A percentile compares a stretch with the other conserved stretches of the same genome.
phyloP scores from a whole-genome alignment of 92 coral and sea anemone species.

The Bergia sp. region DNA sequence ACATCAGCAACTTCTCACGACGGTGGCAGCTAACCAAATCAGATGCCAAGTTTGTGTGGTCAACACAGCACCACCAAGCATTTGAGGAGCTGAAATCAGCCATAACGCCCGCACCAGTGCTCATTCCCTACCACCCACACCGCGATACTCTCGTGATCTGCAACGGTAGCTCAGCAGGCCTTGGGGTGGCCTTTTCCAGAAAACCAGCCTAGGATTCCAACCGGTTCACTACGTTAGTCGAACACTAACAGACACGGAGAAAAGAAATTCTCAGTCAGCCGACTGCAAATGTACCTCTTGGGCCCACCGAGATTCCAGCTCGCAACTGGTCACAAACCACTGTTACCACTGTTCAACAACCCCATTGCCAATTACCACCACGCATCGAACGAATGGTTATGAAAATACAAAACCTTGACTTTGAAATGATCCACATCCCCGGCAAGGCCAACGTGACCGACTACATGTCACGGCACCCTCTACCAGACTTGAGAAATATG shows the following conservation, averaged over 20 bases:
- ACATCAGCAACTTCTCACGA: slow-evolving; percentile 9
- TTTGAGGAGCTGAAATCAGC: slow-evolving; percentile 48
- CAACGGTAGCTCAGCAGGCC: slow-evolving; percentile 66
- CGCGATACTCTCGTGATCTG: slow-evolving; percentile 67
- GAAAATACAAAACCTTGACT: slow-evolving; percentile 74
- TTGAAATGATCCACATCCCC: slow-evolving; percentile 50
- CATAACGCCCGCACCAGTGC: slow-evolving; percentile 61
- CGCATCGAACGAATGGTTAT: slow-evolving; percentile 58
- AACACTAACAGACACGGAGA: slow-evolving; percentile 51
- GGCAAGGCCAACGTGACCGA: slow-evolving; percentile 58
- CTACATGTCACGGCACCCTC: slow-evolving; percentile 25
- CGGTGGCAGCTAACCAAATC: slow-evolving; percentile 11
- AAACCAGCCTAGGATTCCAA: slow-evolving; percentile 49
- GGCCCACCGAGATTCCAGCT: slow-evolving; percentile 62
- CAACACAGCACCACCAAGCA: slow-evolving; percentile 32
- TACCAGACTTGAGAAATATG: slow-evolving; percentile 52
- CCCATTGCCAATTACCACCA: slow-evolving; percentile 74
- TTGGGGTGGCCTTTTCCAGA: slow-evolving; percentile 64
- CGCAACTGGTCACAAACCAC: slow-evolving; percentile 71
- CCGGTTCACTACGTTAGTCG: slow-evolving; percentile 65
- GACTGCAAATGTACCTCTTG: slow-evolving; percentile 60
- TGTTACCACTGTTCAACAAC: slow-evolving; percentile 65
- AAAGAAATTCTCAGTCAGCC: slow-evolving; percentile 57
- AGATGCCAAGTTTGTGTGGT: slow-evolving; percentile 40
- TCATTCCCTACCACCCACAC: slow-evolving; percentile 57